Evolutionary conservation across 2,888 invertebrate species (phyloP).

Genomic region (Tenthredo mesomela): DNA sequence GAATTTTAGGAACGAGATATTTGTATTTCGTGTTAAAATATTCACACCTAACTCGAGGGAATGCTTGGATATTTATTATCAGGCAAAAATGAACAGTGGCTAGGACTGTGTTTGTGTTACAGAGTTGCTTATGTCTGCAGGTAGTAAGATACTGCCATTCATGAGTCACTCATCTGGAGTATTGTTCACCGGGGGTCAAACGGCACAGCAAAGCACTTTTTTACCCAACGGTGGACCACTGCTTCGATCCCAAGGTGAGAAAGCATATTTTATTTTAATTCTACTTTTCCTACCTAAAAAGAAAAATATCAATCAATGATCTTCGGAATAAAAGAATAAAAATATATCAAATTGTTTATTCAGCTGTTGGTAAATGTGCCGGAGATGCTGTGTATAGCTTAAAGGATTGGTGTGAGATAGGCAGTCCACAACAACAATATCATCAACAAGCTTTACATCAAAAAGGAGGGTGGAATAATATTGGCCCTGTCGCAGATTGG

Average conservation of each 20-base stretch:
- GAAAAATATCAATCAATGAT: neutral
- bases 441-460: conserved; percentile 75
- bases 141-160: conserved; percentile 82
- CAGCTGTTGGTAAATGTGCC: conserved; percentile 73
- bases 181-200: conserved; percentile 71
- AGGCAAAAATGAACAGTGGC: conserved; percentile 27
- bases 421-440: conserved; percentile 74
- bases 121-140: conserved; percentile 73
- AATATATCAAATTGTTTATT: neutral
- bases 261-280: neutral
- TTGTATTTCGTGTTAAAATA: conserved; percentile 46
- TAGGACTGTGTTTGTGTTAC: conserved; percentile 57
- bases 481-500: conserved; percentile 87
- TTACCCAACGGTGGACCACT: conserved; percentile 75
- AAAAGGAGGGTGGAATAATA: conserved; percentile 75
- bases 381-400: conserved; percentile 74
- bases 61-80: neutral
- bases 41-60: neutral
- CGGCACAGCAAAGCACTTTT: conserved; percentile 72
- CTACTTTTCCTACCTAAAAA: neutral
- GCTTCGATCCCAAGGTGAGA: conserved; percentile 72
- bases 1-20: neutral
- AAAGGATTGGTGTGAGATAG: conserved; percentile 79
- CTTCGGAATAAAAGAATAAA: neutral
- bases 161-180: conserved; percentile 72